Conservation (phyloP, 2,113 vertebrate species). For the Leucoraja erinaceus region DNA sequence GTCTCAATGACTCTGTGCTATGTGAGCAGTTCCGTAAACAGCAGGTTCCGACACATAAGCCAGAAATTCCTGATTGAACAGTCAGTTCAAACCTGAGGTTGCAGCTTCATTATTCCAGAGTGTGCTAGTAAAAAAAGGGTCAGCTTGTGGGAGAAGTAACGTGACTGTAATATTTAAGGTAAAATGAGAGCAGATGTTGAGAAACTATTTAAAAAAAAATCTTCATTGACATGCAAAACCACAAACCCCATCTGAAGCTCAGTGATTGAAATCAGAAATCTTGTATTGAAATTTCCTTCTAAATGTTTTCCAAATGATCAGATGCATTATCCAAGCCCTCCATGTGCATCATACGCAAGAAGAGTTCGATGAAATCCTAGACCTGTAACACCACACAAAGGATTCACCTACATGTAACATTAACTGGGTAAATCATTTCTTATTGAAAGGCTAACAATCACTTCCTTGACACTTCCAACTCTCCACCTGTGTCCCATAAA, state of each 20-base stretch:
- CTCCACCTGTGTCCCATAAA: neutral
- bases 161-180: constrained; percentile 22
- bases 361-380: neutral
- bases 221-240: neutral
- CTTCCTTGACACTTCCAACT: neutral
- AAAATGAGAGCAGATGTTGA: constrained; percentile 9
- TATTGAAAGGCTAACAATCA: neutral
- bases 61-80: neutral
- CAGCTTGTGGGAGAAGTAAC: neutral
- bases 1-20: neutral
- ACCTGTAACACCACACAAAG: neutral
- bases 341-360: neutral
- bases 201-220: neutral
- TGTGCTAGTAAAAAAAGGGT: neutral
- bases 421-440: neutral
- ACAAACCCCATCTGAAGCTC: neutral
- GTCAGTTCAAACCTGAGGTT: neutral
- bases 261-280: constrained; percentile 4
- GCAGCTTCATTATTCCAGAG: neutral
- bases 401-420: neutral
- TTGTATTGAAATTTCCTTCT: neutral
- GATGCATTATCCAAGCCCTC: neutral
- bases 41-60: neutral
- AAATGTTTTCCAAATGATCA: neutral
- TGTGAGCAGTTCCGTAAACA: neutral